Conservation (phyloP, 2,888 invertebrate species). For the Campaea margaritaria region DNA sequence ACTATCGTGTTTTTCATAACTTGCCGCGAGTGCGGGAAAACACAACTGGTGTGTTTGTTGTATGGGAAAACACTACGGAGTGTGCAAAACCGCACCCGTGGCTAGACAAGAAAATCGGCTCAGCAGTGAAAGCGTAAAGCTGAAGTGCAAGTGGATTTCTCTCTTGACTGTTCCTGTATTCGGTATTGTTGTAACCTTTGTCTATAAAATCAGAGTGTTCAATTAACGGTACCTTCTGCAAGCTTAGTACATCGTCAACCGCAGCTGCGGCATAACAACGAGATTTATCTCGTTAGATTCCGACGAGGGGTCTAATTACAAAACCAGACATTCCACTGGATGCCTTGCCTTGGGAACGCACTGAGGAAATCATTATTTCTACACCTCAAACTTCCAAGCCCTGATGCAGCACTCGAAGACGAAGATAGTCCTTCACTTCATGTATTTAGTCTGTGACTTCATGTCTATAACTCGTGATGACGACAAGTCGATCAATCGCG, state of each 20-base stretch:
- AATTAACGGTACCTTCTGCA: constrained; percentile 18
- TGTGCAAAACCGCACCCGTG: no score
- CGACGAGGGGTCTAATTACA: constrained; percentile 10
- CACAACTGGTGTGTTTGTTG: no score
- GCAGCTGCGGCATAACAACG: constrained; percentile 8
- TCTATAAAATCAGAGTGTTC: neutral
- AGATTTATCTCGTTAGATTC: neutral
- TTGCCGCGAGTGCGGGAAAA: no score
- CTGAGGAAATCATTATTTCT: neutral
- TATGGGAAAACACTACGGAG: no score
- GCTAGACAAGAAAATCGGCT: no score
- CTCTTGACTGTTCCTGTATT: no score
- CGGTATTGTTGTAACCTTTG: no score
- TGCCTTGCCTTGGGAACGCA: neutral
- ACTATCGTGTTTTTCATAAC: no score
- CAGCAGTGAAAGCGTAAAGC: no score
- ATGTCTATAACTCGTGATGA: constrained; percentile 6
- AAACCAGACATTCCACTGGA: constrained; percentile 9
- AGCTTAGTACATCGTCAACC: constrained; percentile 6
- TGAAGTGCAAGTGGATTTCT: no score
- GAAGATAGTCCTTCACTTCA: neutral
- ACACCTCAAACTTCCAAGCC: neutral
- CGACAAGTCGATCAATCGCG: neutral
- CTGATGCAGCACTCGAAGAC: neutral
- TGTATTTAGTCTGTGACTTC: neutral